Conservation (phyloP, 2,113 vertebrate genomes). For the Alectura lathami region DNA sequence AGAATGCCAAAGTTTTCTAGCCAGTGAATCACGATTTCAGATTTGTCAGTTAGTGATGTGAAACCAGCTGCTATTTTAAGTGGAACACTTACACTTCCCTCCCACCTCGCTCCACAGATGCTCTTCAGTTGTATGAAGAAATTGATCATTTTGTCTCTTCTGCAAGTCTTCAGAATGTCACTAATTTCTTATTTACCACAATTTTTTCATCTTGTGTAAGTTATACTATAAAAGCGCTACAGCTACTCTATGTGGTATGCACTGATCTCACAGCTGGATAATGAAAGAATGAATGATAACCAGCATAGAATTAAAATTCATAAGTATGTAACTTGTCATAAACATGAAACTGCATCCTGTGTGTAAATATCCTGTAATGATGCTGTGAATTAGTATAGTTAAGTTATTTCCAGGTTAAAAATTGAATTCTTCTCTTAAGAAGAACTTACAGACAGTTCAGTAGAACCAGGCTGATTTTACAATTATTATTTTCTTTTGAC, state of each 20-base stretch:
- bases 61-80: slow-evolving; percentile 56
- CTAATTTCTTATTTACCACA: slow-evolving; percentile 45
- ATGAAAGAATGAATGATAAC: slow-evolving; percentile 32
- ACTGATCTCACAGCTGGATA: slow-evolving; percentile 46
- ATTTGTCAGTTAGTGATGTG: slow-evolving; percentile 53
- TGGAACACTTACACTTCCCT: not conserved
- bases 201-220: not conserved
- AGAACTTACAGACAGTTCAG: slow-evolving; percentile 19
- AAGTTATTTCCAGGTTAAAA: slow-evolving; percentile 48
- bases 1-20: slow-evolving; percentile 42
- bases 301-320: slow-evolving; percentile 41
- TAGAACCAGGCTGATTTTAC: slow-evolving; percentile 33
- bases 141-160: slow-evolving; percentile 28
- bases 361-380: slow-evolving; percentile 41
- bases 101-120: not conserved
- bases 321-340: not conserved
- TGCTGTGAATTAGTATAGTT: slow-evolving; percentile 3
- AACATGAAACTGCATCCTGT: slow-evolving; percentile 23
- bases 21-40: slow-evolving; percentile 42
- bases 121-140: slow-evolving; percentile 20
- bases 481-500: slow-evolving; percentile 46
- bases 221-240: not conserved
- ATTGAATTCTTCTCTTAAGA: not conserved
- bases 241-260: not conserved
- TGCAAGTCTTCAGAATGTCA: slow-evolving; percentile 25